These are phyloP conservation scores for Peromyscus attwateri DNA, from an alignment of 2,797 vertebrate genomes.

Conservation along the genomic window DNA sequence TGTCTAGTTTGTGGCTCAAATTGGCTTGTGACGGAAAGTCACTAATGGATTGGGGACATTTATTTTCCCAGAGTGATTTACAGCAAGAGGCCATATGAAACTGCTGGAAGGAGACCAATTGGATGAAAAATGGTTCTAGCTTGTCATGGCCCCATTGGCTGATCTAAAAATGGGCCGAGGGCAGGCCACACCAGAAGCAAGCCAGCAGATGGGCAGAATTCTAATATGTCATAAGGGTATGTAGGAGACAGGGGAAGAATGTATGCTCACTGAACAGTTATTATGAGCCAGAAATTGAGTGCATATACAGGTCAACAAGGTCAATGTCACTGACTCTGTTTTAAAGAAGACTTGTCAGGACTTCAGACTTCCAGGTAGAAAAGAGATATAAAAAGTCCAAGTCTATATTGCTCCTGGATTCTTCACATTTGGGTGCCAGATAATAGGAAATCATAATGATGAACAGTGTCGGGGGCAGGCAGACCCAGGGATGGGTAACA, in stretches of 20 bases:
- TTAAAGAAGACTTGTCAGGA: neutral
- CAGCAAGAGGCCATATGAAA: slow-evolving; percentile 60
- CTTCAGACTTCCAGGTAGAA: neutral
- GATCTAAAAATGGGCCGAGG: slow-evolving; percentile 68
- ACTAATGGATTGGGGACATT: slow-evolving; percentile 79
- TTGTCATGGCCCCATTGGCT: slow-evolving; percentile 64
- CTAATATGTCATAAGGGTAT: neutral
- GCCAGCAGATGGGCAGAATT: slow-evolving; percentile 28
- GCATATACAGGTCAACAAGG: neutral
- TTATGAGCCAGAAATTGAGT: neutral
- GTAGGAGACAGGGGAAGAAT: neutral
- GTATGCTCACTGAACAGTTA: neutral
- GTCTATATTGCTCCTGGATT: neutral
- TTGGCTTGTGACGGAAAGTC: slow-evolving; percentile 69
- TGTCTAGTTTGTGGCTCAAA: slow-evolving; percentile 70
- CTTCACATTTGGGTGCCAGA: neutral
- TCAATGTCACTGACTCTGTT: neutral
- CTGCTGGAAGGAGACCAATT: slow-evolving; percentile 76
- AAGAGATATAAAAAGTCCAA: neutral
- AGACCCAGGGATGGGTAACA: neutral
- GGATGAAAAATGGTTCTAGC: slow-evolving; percentile 72
- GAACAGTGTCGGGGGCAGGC: neutral
- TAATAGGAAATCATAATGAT: neutral
- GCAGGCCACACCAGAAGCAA: slow-evolving; percentile 49
- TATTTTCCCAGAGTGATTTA: slow-evolving; percentile 81